Base-by-base conservation (phyloP, 92 coral and sea anemone species). In the Epizoanthus ramosus region DNA sequence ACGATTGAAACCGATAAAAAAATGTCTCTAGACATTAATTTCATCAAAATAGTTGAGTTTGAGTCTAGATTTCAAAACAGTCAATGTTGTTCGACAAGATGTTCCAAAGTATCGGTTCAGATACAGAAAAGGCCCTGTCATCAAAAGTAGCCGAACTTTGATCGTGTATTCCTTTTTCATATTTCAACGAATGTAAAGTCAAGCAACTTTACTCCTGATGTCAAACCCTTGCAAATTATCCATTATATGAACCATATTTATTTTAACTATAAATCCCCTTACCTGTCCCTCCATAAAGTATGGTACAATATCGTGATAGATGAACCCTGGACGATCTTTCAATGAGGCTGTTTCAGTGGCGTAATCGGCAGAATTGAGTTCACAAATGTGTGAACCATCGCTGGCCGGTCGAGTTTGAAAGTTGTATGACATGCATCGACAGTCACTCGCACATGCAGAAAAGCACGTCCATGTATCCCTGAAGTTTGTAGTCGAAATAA, bases 21-120 rank as follows among this genome's bases (percentile, higher is more conserved):
- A 3, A 58, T 58, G 22, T 60, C 66, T 28, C 0, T 28, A 28
- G 31, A 28, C 0, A n/a, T 60, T 60, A n/a, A n/a, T n/a, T 37
- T 3, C 31, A 28, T 28, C 31, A 37, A 37, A 37, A 37, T 37
- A 60, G 16, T n/a, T 22, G 24, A 25, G 6, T 60, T 60, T 60
- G 25, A 60, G 66, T 60, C 31, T 19, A 60, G 66, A 60, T 60
- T 60, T 60, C 66, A 60, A 60, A 60, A 60, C 66, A 60, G 25
- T 60, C 3, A 60, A n/a, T 60, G 66, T 60, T 60, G 31, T 60
- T 60, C 66, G 66, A 19, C 31, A 60, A 19, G 66, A 31, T 60
- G 66, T 60, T 60, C 66, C 66, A 60, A 60, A 60, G 66, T 60
- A 19, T 31, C 28, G 66, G 66, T 60, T n/a, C 25, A 60, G 28